phyloP scores from a whole-genome alignment of 2,888 invertebrate genomes.

The Ptilodon capucinus region DNA sequence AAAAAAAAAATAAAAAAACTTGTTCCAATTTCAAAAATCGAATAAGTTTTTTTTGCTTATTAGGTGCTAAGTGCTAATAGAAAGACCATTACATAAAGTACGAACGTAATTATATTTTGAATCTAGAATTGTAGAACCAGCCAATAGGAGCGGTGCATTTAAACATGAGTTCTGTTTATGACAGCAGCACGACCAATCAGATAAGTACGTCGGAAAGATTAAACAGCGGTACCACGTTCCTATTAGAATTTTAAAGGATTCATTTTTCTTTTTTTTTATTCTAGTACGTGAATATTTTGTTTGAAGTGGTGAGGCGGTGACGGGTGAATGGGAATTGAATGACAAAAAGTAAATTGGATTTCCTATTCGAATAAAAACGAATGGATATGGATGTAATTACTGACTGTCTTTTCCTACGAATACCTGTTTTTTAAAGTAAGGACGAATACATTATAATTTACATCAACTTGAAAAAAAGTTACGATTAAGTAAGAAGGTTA shows the following conservation, averaged over 20 bases:
- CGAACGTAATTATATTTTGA: slow-evolving; percentile 52
- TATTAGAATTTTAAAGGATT: slow-evolving; percentile 66
- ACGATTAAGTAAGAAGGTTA: too few species aligned
- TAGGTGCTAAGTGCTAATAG: too few species aligned
- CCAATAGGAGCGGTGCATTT: slow-evolving; percentile 71
- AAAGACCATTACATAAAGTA: background rate
- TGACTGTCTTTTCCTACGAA: background rate
- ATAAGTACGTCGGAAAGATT: slow-evolving; percentile 65
- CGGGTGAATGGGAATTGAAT: slow-evolving; percentile 5
- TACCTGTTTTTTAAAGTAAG: slow-evolving; percentile 1
- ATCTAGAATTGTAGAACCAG: slow-evolving; percentile 42
- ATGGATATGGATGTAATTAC: background rate
- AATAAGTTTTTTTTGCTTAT: background rate
- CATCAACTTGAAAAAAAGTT: too few species aligned
- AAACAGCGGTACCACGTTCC: slow-evolving; percentile 54
- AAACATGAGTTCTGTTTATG: slow-evolving; percentile 71
- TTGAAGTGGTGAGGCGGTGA: slow-evolving; percentile 21
- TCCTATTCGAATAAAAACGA: background rate
- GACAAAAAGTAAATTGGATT: slow-evolving; percentile 1
- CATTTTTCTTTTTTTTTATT: slow-evolving; percentile 34
- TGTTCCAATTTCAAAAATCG: slow-evolving; percentile 11
- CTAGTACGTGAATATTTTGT: slow-evolving; percentile 23
- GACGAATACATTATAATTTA: too few species aligned
- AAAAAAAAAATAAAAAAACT: background rate
- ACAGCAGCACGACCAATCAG: slow-evolving; percentile 76